Base-by-base conservation (phyloP, 2,888 invertebrate species). In the Amiota minor region DNA sequence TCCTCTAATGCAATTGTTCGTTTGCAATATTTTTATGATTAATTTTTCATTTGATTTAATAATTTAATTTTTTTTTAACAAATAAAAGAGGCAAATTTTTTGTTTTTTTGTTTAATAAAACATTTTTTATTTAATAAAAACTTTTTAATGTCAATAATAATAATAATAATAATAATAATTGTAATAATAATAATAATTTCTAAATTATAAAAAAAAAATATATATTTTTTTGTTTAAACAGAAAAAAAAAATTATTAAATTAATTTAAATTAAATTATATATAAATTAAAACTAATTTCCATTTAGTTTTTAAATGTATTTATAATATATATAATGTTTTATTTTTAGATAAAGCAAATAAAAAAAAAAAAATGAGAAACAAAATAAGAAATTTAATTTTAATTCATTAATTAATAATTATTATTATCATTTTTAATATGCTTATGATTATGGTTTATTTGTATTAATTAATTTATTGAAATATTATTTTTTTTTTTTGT, bases 291-390 rank as follows among this genome's bases (percentile, higher is more conserved):
- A 75, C 77, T 80, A 68, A 80, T 77, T 79, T 70, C 55, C 72
- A 71, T 20, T 73, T n/a, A n/a, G 50, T 70, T 12, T 75, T 64
- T 35, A 6, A 35, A 6, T 4, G 6, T 35, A 35, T 35, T 6
- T 71, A 47, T 49, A 35, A 35, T n/a, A 35, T 35, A 35, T 76
- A 73, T 78, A 78, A 74, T 77, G 72, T 74, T 74, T 75, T 55
- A 70, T 70, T 76, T 79, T 86, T 86, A 87, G 84, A 87, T 87
- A 87, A 87, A 87, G 85, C 86, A 84, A 85, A 82, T 83, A 82
- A 83, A 85, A 87, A 87, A 87, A 85, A 86, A 85, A 87, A 87
- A 83, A 85, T 83, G 79, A 75, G 69, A 47, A 77, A 78, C 71
- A 78, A 76, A 78, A 78, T 75, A 35, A 35, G 35, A 35, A 35